Base-by-base conservation (phyloP, 2,888 invertebrate genomes). In the Clostera curtula region DNA sequence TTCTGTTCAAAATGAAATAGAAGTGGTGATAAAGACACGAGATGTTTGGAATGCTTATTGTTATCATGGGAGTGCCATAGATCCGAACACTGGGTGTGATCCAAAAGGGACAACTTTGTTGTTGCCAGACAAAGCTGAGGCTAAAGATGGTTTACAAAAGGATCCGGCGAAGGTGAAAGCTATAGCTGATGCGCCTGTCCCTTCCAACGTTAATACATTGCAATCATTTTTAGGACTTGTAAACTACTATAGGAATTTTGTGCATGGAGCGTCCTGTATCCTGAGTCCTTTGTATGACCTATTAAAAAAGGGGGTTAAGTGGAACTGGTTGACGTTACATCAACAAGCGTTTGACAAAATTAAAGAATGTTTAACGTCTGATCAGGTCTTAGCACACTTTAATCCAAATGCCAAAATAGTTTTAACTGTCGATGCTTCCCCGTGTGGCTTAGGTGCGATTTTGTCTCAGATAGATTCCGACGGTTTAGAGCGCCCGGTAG, bases 401-500 rank as follows among this genome's bases (percentile, higher is more conserved):
- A 28, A 47, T 19, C 31, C 40, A 1, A 21, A 35, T 4, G 38
- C 38, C 0, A 39, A 36, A 12, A 8, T 44, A 12, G 36, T 54
- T 3, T 27, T 51, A 7, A 47, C 47, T 0, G 48, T 45, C 0
- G 53, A 49, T 17, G 48, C 49, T 0, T 45, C 48, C 1, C 43
- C 47, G 2, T 9, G 5, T 1, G 51, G 48, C 0, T 8, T 48
- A 8, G 45, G 49, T n/a, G n/a, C n/a, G n/a, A n/a, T n/a, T n/a
- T n/a, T n/a, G n/a, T n/a, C n/a, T n/a, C n/a, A n/a, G n/a, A n/a
- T n/a, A n/a, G n/a, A n/a, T n/a, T n/a, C n/a, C n/a, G n/a, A n/a
- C n/a, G n/a, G n/a, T n/a, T n/a, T n/a, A n/a, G n/a, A n/a, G n/a
- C 0, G 6, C 5, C 48, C 49, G 0, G 23, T 51, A 1, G 40